A percentile compares a stretch with the other conserved stretches of the same genome.
Conservation (phyloP, 2,797 vertebrate species). For the Bufotes viridis region DNA sequence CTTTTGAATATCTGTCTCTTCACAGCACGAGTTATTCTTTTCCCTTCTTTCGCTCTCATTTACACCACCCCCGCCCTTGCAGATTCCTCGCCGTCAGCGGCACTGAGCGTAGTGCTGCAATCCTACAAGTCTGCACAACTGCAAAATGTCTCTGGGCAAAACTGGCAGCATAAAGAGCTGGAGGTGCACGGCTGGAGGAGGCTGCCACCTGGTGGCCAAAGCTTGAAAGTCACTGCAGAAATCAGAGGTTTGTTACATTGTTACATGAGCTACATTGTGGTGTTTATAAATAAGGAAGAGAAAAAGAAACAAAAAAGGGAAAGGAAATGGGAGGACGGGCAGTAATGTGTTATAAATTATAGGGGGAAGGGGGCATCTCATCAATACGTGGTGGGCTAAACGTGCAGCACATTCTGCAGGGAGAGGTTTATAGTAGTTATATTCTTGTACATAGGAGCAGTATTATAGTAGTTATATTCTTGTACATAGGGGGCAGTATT, state of each 20-base stretch:
- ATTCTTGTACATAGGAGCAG: no score
- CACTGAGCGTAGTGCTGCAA: not conserved
- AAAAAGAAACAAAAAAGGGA: not conserved
- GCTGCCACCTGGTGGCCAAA: conserved; percentile 17
- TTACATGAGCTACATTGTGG: not conserved
- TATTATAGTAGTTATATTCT: no score
- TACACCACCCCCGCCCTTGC: conserved; percentile 4
- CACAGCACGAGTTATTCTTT: conserved; percentile 6
- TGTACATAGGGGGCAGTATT: no score
- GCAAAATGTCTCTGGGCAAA: not conserved
- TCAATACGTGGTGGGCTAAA: no score
- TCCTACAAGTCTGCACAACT: conserved; percentile 12
- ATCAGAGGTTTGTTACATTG: not conserved
- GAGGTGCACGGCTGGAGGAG: not conserved
- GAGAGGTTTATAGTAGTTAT: no score
- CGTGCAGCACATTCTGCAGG: no score
- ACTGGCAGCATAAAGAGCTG: not conserved
- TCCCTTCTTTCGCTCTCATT: not conserved
- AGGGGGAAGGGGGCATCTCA: no score
- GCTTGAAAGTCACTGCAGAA: not conserved
- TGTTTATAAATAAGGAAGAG: not conserved
- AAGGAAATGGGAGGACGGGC: no score
- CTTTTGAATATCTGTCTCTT: conserved; percentile 10
- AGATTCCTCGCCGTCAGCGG: conserved; percentile 21
- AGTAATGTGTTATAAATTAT: no score